phyloP scores from a whole-genome alignment of 2,888 invertebrate species.

The Eupithecia abbreviata region DNA sequence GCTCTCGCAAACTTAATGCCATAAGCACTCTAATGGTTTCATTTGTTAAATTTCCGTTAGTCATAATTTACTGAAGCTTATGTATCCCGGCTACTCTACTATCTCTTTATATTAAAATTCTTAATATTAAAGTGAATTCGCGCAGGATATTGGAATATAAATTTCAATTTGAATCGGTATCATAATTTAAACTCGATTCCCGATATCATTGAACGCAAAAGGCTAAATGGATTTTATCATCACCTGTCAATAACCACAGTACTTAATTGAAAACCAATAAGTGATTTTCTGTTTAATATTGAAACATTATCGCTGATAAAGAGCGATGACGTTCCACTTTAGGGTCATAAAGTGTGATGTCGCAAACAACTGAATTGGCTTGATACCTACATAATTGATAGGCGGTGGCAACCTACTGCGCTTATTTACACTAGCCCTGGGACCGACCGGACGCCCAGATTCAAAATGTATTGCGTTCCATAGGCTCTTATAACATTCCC shows the following conservation, averaged over 20 bases:
- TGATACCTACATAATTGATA: slow-evolving; percentile 71
- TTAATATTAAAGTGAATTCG: neutral
- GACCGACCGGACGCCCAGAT: slow-evolving; percentile 56
- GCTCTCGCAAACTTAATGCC: slow-evolving; percentile 41
- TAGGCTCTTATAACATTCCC: slow-evolving; percentile 61
- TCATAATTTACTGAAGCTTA: slow-evolving; percentile 50
- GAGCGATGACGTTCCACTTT: slow-evolving; percentile 26
- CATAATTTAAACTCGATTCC: slow-evolving; percentile 10
- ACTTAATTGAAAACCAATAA: slow-evolving; percentile 32
- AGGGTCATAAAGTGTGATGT: slow-evolving; percentile 55
- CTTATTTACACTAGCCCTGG: slow-evolving; percentile 65
- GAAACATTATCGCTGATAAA: slow-evolving; percentile 41
- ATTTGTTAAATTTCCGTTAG: slow-evolving; percentile 52
- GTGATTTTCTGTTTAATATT: slow-evolving; percentile 17
- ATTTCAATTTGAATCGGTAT: slow-evolving; percentile 16
- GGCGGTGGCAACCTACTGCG: slow-evolving; percentile 55
- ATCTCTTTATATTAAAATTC: neutral
- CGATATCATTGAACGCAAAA: slow-evolving; percentile 21
- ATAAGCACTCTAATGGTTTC: slow-evolving; percentile 48
- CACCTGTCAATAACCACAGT: slow-evolving; percentile 30
- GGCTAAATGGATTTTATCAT: slow-evolving; percentile 28
- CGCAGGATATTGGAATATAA: slow-evolving; percentile 10
- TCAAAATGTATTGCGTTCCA: slow-evolving; percentile 67
- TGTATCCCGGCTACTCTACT: slow-evolving; percentile 16
- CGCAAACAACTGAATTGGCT: slow-evolving; percentile 63